phyloP scores from a whole-genome alignment of 2,888 invertebrate genomes.

The Drosophila buzzatii region DNA sequence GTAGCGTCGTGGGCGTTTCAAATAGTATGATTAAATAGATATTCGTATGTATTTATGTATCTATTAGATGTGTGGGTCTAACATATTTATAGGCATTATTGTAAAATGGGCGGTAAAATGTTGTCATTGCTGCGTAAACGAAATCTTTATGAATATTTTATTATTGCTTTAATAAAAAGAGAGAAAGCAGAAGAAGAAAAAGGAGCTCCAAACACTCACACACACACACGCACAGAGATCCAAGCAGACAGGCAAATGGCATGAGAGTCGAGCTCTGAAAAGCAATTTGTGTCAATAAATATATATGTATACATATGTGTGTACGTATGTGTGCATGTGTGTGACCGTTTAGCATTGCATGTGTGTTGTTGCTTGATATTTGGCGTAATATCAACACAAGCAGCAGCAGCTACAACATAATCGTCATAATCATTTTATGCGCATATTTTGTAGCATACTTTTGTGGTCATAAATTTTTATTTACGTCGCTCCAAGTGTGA shows the following conservation, averaged over 20 bases:
- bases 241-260: slow-evolving; percentile 29
- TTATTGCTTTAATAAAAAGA: slow-evolving; percentile 71
- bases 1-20: neutral
- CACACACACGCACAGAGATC: neutral
- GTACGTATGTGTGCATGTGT: slow-evolving; percentile 28
- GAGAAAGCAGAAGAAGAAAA: neutral
- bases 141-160: slow-evolving; percentile 82
- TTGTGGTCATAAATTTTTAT: slow-evolving; percentile 77
- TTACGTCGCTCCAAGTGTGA: slow-evolving; percentile 56
- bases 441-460: slow-evolving; percentile 74
- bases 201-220: slow-evolving; percentile 6
- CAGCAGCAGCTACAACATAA: slow-evolving; percentile 58
- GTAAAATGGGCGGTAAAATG: slow-evolving; percentile 54
- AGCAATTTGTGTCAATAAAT: slow-evolving; percentile 83
- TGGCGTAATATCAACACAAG: slow-evolving; percentile 46
- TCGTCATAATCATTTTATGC: slow-evolving; percentile 81
- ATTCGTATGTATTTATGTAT: neutral
- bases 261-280: slow-evolving; percentile 49
- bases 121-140: slow-evolving; percentile 61
- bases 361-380: slow-evolving; percentile 46
- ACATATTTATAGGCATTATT: slow-evolving; percentile 56
- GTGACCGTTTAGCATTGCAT: slow-evolving; percentile 45
- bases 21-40: slow-evolving; percentile 15
- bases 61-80: slow-evolving; percentile 1
- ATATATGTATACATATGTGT: slow-evolving; percentile 48